Evolutionary conservation across 2,888 invertebrate genomes (phyloP).

Genomic region (Leptinotarsa peninsularis): DNA sequence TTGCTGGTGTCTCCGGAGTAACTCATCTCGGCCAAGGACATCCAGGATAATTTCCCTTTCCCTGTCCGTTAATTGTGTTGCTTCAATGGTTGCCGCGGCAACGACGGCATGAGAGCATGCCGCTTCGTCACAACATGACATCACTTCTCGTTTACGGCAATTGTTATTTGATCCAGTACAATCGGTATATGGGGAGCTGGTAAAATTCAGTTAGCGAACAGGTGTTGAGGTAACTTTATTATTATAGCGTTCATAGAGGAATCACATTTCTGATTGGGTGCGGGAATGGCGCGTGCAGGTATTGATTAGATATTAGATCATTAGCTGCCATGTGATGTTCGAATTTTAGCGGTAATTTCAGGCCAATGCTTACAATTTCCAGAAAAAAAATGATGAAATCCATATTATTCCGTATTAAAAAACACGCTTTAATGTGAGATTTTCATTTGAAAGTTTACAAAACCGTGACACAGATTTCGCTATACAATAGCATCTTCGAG

Average conservation of each 20-base stretch:
- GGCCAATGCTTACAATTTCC: no score
- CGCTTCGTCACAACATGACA: slow-evolving; percentile 60
- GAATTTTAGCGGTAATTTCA: not conserved
- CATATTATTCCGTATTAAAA: no score
- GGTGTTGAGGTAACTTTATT: slow-evolving; percentile 6
- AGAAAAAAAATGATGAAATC: no score
- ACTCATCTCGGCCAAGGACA: slow-evolving; percentile 70
- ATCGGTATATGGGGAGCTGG: slow-evolving; percentile 13
- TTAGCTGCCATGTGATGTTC: not conserved
- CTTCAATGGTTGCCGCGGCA: slow-evolving; percentile 62
- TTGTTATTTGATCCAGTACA: slow-evolving; percentile 6
- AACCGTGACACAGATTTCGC: no score
- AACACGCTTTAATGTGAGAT: no score
- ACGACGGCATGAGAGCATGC: slow-evolving; percentile 61
- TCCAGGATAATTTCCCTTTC: slow-evolving; percentile 70
- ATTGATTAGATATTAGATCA: slow-evolving; percentile 3
- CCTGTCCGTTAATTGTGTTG: slow-evolving; percentile 59
- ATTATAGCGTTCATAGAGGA: not conserved
- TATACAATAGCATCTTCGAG: no score
- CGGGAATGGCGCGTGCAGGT: not conserved
- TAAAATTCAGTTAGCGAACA: slow-evolving; percentile 13
- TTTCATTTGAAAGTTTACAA: no score
- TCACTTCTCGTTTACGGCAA: slow-evolving; percentile 30
- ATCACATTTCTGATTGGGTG: not conserved
- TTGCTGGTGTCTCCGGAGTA: slow-evolving; percentile 68